Evolutionary conservation across 2,888 invertebrate species (phyloP).

Genomic region (Aporophyla nigra): DNA sequence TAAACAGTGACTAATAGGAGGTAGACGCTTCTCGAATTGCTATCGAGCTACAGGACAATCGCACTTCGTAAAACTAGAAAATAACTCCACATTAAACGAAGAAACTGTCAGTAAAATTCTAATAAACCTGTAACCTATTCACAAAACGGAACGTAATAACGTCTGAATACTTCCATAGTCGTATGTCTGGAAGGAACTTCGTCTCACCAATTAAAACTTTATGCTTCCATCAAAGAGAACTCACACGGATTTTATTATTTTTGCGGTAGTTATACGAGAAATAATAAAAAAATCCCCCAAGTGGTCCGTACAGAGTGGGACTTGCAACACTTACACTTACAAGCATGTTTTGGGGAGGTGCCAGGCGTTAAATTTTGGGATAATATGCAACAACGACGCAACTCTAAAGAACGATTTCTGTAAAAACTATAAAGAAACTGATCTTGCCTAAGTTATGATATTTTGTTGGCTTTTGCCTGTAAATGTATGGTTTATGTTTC

Average conservation of each 20-base stretch:
- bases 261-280: conserved; percentile 28
- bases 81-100: not conserved
- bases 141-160: conserved; percentile 5
- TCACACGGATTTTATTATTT: conserved; percentile 47
- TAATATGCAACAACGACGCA: too few species aligned
- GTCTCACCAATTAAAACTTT: conserved; percentile 45
- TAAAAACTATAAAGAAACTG: too few species aligned
- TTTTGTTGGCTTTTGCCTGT: conserved; percentile 10
- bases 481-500: conserved; percentile 1
- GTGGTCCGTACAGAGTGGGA: conserved; percentile 35
- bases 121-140: not conserved
- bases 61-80: conserved; percentile 8
- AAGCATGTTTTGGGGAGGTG: conserved; percentile 69
- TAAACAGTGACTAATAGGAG: conserved; percentile 22
- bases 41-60: conserved; percentile 9
- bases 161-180: conserved; percentile 5
- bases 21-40: conserved; percentile 17
- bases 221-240: conserved; percentile 32
- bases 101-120: not conserved
- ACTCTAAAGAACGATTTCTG: too few species aligned
- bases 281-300: conserved; percentile 45
- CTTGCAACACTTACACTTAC: conserved; percentile 59
- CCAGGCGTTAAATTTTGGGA: conserved; percentile 65
- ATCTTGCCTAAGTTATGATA: not conserved
- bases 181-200: not conserved